These are phyloP conservation scores for Choristoneura fumiferana DNA, from an alignment of 1,140 invertebrate species.

Conservation along the genomic window DNA sequence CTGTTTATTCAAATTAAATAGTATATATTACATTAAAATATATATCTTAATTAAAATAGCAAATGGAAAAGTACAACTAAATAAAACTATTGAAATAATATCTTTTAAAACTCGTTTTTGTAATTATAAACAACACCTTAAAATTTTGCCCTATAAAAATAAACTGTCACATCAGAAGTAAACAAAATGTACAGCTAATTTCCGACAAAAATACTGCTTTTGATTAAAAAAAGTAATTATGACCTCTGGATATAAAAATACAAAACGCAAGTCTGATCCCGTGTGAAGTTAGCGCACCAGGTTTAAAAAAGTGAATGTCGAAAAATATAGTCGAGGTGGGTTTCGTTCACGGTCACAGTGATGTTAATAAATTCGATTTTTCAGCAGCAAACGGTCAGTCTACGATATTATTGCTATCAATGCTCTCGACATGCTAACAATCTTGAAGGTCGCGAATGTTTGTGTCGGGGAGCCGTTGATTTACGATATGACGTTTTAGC, in stretches of 20 bases:
- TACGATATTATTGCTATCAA: conserved; percentile 8
- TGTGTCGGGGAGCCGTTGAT: not conserved
- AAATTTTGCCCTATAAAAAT: conserved; percentile 55
- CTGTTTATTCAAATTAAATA: conserved; percentile 78
- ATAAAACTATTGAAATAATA: conserved; percentile 71
- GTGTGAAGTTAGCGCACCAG: conserved; percentile 53
- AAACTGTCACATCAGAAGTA: conserved; percentile 46
- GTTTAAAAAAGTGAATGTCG: conserved; percentile 58
- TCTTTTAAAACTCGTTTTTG: conserved; percentile 58
- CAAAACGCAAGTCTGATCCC: conserved; percentile 70
- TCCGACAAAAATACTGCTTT: conserved; percentile 45
- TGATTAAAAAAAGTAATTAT: conserved; percentile 33
- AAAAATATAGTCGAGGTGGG: conserved; percentile 70
- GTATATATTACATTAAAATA: too few relatives aligned
- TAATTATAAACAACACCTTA: conserved; percentile 54
- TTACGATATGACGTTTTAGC: conserved; percentile 8
- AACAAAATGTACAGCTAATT: conserved; percentile 43
- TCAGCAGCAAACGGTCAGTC: conserved; percentile 14
- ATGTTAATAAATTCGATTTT: conserved; percentile 23
- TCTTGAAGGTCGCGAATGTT: conserved; percentile 3
- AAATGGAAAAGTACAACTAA: conserved; percentile 73
- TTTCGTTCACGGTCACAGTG: conserved; percentile 30
- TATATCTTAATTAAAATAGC: conserved; percentile 75
- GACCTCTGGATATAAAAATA: conserved; percentile 72
- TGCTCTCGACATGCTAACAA: not conserved